Percentiles rank a stretch among this genome's conserved stretches.
Conservation (phyloP, 2,113 vertebrate genomes). For the Nicator chloris region DNA sequence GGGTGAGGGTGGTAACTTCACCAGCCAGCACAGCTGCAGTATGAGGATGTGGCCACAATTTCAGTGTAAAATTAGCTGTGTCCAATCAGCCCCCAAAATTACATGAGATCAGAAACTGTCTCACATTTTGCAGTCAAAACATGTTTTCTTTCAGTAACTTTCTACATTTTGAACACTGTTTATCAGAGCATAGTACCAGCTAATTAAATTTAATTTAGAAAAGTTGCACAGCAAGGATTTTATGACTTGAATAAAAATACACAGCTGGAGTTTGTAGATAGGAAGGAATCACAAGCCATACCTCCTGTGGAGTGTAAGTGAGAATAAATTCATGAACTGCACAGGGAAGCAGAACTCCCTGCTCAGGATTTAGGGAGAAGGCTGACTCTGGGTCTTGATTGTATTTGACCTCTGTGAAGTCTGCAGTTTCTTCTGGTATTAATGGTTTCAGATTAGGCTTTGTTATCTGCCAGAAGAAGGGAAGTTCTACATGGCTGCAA, state of each 20-base stretch:
- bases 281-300: constrained; percentile 42
- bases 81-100: neutral
- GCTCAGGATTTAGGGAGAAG: constrained; percentile 79
- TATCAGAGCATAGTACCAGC: neutral
- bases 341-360: constrained; percentile 76
- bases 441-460: constrained; percentile 78
- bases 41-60: neutral
- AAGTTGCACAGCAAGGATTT: constrained; percentile 27
- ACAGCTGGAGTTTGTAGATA: constrained; percentile 16
- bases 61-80: neutral
- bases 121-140: constrained; percentile 32
- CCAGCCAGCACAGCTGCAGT: constrained; percentile 31
- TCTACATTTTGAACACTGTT: neutral
- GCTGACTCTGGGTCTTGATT: constrained; percentile 67
- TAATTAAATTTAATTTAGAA: constrained; percentile 21
- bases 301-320: constrained; percentile 84
- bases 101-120: constrained; percentile 36
- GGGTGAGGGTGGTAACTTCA: neutral
- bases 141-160: constrained; percentile 3
- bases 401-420: constrained; percentile 54
- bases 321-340: constrained; percentile 80
- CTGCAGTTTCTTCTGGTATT: constrained; percentile 54
- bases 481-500: constrained; percentile 84
- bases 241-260: constrained; percentile 21
- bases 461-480: constrained; percentile 87